These are phyloP conservation scores for Paramuricea clavata DNA, from an alignment of 92 coral and sea anemone genomes.

Conservation along the genomic window DNA sequence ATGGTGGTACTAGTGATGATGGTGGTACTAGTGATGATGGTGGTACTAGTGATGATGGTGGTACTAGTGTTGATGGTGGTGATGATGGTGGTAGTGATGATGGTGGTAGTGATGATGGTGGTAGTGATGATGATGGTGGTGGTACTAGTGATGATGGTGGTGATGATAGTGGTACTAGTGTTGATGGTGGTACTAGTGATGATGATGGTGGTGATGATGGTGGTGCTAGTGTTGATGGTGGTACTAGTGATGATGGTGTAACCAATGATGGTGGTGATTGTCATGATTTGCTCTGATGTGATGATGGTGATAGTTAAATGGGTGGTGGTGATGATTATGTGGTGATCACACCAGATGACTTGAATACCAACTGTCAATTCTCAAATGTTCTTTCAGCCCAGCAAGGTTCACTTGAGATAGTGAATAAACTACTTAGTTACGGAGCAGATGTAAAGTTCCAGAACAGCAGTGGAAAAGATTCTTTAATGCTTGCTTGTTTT, in stretches of 20 bases:
- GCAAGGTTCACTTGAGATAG: slow-evolving; percentile 83
- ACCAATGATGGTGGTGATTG: neutral
- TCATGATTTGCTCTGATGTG: neutral
- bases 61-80: neutral
- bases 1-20: neutral
- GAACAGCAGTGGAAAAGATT: slow-evolving; percentile 94
- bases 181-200: no score
- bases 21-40: no score
- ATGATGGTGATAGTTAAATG: neutral
- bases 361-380: no score
- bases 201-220: neutral
- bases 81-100: neutral
- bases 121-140: neutral
- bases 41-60: neutral
- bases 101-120: no score
- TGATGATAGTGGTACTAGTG: neutral
- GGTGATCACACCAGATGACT: no score
- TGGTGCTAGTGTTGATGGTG: neutral
- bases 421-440: slow-evolving; percentile 70
- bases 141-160: neutral
- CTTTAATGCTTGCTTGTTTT: slow-evolving; percentile 96
- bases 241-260: neutral
- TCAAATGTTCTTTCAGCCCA: slow-evolving; percentile 73
- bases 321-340: no score
- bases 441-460: slow-evolving; percentile 91